Base-by-base conservation (phyloP, 2,888 invertebrate genomes). In the Mythimna loreyi region DNA sequence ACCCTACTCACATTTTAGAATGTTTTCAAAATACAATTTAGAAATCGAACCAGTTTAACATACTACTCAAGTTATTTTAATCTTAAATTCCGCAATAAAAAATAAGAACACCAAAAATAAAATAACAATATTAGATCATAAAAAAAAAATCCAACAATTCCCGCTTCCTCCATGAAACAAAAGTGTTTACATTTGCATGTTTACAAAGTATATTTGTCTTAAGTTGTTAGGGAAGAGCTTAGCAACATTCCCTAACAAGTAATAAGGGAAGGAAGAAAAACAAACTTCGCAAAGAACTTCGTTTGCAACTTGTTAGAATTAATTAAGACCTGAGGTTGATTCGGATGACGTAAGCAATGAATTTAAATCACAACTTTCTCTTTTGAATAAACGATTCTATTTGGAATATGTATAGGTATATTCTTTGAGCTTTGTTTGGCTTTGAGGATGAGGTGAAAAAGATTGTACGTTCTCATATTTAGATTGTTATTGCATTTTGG, bases 271-370 rank as follows among this genome's bases (percentile, higher is more conserved):
- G 28, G 33, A 80, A 67, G 68, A 67, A 72, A 79, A 77, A 79
- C 64, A 67, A 75, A 45, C 50, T 80, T 53, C 1, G 9, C 45
- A 60, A 67, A 57, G 52, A 65, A 69, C 65, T 67, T 49, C 9
- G 56, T 47, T 76, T 21, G 21, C 33, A 67, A 78, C 57, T 82
- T 65, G 62, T 67, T 67, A 50, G 60, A 81, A 78, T 73, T 81
- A 80, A 80, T 80, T 73, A 71, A 63, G 67, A 62, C 57, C 66
- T 72, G 66, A 25, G 30, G 55, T 62, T 60, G 67, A 67, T 57
- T 56, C 66, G 68, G 57, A 67, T 61, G 63, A 67, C 66, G 78
- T 64, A 49, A 62, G 74, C 70, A 63, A 68, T 78, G 60, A 69
- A 69, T 67, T 76, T 62, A 28, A 65, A 73, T 64, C 45, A 56